These are phyloP conservation scores for Pachyrhynchus sulphureomaculatus DNA, from an alignment of 1,140 invertebrate species.

Conservation along the genomic window DNA sequence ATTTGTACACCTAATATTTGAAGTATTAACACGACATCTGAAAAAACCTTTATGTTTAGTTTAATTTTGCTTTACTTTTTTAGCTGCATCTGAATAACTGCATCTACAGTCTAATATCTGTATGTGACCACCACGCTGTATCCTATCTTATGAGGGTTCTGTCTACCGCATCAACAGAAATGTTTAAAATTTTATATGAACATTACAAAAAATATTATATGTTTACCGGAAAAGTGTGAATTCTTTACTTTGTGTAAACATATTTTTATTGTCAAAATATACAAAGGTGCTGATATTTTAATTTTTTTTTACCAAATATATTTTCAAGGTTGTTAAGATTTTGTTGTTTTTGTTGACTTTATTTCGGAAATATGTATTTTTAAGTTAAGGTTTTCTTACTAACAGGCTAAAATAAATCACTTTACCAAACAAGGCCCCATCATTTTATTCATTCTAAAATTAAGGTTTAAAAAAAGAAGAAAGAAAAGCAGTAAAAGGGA, in stretches of 20 bases:
- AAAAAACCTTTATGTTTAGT: no score
- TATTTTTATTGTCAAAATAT: not conserved
- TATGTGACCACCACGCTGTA: conserved; percentile 46
- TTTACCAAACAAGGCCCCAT: no score
- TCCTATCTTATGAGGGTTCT: conserved; percentile 43
- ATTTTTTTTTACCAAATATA: not conserved
- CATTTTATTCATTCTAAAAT: no score
- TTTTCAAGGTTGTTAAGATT: no score
- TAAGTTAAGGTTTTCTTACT: no score
- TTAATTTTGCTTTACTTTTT: conserved; percentile 29
- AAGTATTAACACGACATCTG: no score
- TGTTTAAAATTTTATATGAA: conserved; percentile 46
- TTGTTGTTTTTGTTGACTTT: no score
- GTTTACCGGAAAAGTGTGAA: conserved; percentile 49
- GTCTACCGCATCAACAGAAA: conserved; percentile 44
- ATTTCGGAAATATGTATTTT: no score
- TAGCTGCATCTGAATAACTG: conserved; percentile 47
- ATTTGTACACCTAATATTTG: no score
- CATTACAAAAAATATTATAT: conserved; percentile 49
- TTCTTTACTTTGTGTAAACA: not conserved
- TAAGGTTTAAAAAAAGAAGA: no score
- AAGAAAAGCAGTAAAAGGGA: no score
- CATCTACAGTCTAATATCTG: conserved; percentile 40
- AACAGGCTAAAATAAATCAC: no score
- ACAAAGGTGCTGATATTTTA: not conserved